These are phyloP conservation scores for Cercopithecus mona DNA, from an alignment of 2,113 vertebrate species.

Conservation along the genomic window DNA sequence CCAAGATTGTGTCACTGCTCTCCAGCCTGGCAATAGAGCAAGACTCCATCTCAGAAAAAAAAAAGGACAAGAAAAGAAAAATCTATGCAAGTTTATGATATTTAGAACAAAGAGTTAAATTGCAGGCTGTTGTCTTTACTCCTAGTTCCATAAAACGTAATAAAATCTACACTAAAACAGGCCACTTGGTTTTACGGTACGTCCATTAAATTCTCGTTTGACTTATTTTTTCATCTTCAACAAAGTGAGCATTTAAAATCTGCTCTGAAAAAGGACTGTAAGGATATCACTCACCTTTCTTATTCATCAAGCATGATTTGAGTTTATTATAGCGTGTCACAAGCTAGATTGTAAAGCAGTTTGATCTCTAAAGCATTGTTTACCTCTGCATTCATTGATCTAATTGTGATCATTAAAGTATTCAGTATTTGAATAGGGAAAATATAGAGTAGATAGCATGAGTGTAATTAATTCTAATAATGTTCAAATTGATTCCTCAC, in stretches of 20 bases:
- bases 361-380: conserved; percentile 39
- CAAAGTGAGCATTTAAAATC: background rate
- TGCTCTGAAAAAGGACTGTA: background rate
- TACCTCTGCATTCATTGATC: conserved; percentile 1
- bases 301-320: conserved; percentile 33
- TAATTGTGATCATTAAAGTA: background rate
- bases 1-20: no score
- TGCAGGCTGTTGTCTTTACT: background rate
- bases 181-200: background rate
- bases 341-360: background rate
- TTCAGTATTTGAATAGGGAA: background rate
- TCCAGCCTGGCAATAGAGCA: no score
- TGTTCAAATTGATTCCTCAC: background rate
- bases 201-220: conserved; percentile 26
- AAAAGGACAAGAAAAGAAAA: accelerated
- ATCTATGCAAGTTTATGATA: background rate
- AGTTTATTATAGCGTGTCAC: conserved; percentile 8
- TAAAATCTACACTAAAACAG: conserved; percentile 27
- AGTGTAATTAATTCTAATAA: background rate
- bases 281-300: background rate
- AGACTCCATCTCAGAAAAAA: no score
- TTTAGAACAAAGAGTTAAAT: background rate
- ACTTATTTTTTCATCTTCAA: background rate
- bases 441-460: background rate
- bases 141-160: background rate